Conservation (phyloP, 2,888 invertebrate genomes). For the Sussaba pulchella region DNA sequence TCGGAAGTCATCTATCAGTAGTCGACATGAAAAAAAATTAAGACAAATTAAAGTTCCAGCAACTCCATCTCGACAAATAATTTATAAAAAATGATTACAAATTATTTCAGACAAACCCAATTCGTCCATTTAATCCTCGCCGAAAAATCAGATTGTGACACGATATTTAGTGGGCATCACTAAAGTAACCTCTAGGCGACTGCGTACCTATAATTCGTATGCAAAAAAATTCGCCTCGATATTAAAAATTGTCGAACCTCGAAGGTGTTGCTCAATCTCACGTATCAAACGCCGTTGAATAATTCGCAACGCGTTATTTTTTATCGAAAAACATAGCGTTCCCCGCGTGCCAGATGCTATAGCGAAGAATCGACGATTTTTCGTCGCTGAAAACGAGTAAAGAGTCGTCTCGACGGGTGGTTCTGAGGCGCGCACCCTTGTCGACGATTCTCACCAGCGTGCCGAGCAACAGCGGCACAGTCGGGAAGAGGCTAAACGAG, state of each 20-base stretch:
- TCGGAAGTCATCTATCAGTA: too few relatives aligned
- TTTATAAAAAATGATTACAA: too few relatives aligned
- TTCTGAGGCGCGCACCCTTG: conserved; percentile 14
- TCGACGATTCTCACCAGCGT: conserved; percentile 5
- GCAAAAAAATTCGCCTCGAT: not conserved
- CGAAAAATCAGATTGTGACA: too few relatives aligned
- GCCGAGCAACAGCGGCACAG: conserved; percentile 1
- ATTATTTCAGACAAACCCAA: too few relatives aligned
- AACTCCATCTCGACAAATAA: too few relatives aligned
- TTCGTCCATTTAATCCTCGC: too few relatives aligned
- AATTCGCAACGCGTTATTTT: conserved; percentile 46
- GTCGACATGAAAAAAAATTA: too few relatives aligned
- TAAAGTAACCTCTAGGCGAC: too few relatives aligned
- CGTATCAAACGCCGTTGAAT: not conserved
- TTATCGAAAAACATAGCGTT: conserved; percentile 53
- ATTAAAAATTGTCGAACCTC: not conserved
- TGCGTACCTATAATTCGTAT: too few relatives aligned
- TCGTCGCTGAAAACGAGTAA: conserved; percentile 23
- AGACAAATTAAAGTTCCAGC: too few relatives aligned
- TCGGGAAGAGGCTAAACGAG: conserved; percentile 57
- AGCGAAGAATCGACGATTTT: conserved; percentile 12
- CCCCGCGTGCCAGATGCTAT: conserved; percentile 10
- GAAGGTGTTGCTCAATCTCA: not conserved
- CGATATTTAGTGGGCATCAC: too few relatives aligned
- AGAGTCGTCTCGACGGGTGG: conserved; percentile 24